phyloP scores from a whole-genome alignment of 2,113 vertebrate species.

The Scophthalmus maximus region DNA sequence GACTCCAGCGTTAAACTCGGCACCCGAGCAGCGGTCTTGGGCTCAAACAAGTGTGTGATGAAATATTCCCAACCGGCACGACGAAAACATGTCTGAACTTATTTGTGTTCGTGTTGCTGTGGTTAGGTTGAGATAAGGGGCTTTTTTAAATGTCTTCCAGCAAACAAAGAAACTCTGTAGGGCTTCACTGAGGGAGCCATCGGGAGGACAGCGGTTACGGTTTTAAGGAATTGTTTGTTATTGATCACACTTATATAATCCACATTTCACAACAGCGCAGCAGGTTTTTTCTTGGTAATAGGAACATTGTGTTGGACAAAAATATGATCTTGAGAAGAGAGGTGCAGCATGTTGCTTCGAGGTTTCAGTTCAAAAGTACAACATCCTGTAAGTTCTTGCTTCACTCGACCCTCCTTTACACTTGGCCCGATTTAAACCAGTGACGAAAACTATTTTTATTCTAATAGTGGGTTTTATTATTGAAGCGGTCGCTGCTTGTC shows the following conservation, averaged over 20 bases:
- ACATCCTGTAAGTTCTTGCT: slow-evolving; percentile 12
- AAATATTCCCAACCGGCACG: slow-evolving; percentile 44
- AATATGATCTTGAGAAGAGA: slow-evolving; percentile 23
- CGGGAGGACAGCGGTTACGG: slow-evolving; percentile 32
- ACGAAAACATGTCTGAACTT: slow-evolving; percentile 44
- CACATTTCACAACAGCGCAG: slow-evolving; percentile 4
- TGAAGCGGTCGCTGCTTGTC: slow-evolving; percentile 19
- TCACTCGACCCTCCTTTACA: slow-evolving; percentile 23
- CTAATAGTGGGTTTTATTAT: no score
- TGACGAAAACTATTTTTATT: no score
- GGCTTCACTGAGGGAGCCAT: slow-evolving; percentile 16
- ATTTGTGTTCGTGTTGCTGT: slow-evolving; percentile 56
- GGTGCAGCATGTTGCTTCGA: slow-evolving; percentile 6
- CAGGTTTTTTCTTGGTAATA: not conserved
- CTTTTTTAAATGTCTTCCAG: slow-evolving; percentile 17
- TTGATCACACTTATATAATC: slow-evolving; percentile 25
- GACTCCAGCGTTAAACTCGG: not conserved
- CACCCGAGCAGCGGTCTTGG: slow-evolving; percentile 22
- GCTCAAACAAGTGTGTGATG: slow-evolving; percentile 20
- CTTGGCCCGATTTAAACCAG: slow-evolving; percentile 28
- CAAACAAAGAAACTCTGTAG: slow-evolving; percentile 9
- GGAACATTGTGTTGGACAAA: not conserved
- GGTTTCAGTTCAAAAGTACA: slow-evolving; percentile 26
- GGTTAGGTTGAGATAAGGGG: slow-evolving; percentile 32
- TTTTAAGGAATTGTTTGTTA: slow-evolving; percentile 29